Evolutionary conservation across 23 tunicate species (phyloP).

Genomic region (Botrylloides violaceus): DNA sequence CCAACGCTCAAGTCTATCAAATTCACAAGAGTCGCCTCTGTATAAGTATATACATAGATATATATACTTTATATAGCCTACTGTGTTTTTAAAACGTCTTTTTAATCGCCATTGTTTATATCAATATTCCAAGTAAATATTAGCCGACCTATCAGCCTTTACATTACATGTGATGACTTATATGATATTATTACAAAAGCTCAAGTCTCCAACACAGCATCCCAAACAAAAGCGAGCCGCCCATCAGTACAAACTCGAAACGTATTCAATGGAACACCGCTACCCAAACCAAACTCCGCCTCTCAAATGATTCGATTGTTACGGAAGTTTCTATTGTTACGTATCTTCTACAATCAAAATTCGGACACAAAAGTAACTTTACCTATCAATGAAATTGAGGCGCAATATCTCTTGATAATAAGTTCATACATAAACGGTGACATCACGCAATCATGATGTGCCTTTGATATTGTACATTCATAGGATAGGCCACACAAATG

Average conservation of each 20-base stretch:
- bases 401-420: not conserved
- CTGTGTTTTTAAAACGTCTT: not conserved
- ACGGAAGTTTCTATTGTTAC: not conserved
- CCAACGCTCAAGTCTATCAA: too few relatives aligned
- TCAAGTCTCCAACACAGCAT: not conserved
- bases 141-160: not conserved
- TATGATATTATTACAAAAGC: not conserved
- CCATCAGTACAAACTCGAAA: not conserved
- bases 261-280: not conserved
- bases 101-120: not conserved
- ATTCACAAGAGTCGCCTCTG: too few relatives aligned
- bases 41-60: too few relatives aligned
- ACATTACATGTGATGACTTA: not conserved
- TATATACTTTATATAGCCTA: too few relatives aligned
- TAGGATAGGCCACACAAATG: too few relatives aligned
- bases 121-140: not conserved
- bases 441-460: too few relatives aligned
- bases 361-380: not conserved
- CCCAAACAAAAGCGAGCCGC: conserved; percentile 3
- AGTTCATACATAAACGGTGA: too few relatives aligned
- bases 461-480: too few relatives aligned
- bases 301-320: not conserved
- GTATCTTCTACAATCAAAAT: not conserved
- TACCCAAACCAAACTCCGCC: not conserved
- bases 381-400: not conserved